A percentile compares a stretch with the other conserved stretches of the same genome.
Conservation (phyloP, 2,888 invertebrate species). For the Endomychus coccineus region DNA sequence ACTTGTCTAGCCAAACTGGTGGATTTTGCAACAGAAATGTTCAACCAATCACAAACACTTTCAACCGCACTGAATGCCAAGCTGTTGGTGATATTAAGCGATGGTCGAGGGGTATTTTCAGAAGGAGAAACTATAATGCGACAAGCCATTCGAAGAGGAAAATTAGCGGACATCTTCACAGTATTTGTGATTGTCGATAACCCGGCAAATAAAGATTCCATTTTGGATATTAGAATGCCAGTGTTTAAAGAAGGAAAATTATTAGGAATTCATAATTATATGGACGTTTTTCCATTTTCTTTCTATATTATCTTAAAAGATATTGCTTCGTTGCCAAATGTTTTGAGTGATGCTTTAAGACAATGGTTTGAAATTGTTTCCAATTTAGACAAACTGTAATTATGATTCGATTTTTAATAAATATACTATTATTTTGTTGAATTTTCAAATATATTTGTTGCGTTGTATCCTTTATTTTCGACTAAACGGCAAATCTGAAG, state of each 20-base stretch:
- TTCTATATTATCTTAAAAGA: slow-evolving; percentile 93
- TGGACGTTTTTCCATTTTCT: slow-evolving; percentile 96
- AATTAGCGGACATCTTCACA: slow-evolving; percentile 78
- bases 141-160: slow-evolving; percentile 72
- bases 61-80: slow-evolving; percentile 64
- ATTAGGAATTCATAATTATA: slow-evolving; percentile 67
- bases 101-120: slow-evolving; percentile 88
- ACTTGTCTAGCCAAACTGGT: slow-evolving; percentile 80
- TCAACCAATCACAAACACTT: slow-evolving; percentile 42
- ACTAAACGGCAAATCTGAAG: not conserved
- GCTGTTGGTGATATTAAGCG: slow-evolving; percentile 85
- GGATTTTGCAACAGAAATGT: slow-evolving; percentile 67
- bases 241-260: slow-evolving; percentile 55
- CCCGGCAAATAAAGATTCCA: slow-evolving; percentile 85
- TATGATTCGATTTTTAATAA: too few species aligned
- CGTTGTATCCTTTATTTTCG: not conserved
- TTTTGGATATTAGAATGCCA: slow-evolving; percentile 80
- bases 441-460: too few species aligned
- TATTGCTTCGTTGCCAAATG: slow-evolving; percentile 77
- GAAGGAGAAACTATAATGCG: slow-evolving; percentile 74
- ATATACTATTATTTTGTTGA: too few species aligned
- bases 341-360: slow-evolving; percentile 89
- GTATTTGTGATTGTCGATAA: slow-evolving; percentile 96
- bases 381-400: slow-evolving; percentile 38
- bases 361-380: slow-evolving; percentile 98